phyloP scores from a whole-genome alignment of 2,797 vertebrate genomes.

The Gouania willdenowi region DNA sequence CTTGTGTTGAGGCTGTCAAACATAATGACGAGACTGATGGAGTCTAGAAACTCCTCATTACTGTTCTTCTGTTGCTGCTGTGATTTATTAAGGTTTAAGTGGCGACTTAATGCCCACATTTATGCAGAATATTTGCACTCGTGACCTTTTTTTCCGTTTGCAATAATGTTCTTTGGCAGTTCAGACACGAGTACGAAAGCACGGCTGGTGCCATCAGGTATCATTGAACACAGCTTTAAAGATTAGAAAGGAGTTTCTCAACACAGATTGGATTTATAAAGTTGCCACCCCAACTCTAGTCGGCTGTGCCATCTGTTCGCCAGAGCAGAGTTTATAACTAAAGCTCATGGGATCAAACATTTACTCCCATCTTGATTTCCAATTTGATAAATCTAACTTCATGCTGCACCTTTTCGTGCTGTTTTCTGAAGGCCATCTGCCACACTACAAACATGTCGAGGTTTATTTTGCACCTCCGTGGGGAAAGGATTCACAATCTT shows the following conservation, averaged over 20 bases:
- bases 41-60: slow-evolving; percentile 9
- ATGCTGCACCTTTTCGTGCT: slow-evolving; percentile 1
- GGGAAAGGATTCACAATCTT: slow-evolving; percentile 16
- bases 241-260: not conserved
- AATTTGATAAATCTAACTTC: slow-evolving; percentile 32
- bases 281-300: slow-evolving; percentile 6
- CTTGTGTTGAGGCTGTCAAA: slow-evolving; percentile 1
- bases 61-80: slow-evolving; percentile 11
- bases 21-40: slow-evolving; percentile 9
- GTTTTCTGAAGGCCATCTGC: slow-evolving; percentile 40
- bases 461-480: slow-evolving; percentile 7
- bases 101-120: not conserved
- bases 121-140: not conserved
- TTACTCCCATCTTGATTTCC: slow-evolving; percentile 15
- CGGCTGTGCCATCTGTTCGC: slow-evolving; percentile 41
- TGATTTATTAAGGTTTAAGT: slow-evolving; percentile 2
- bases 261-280: slow-evolving; percentile 15
- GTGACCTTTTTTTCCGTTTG: not conserved
- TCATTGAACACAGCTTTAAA: not conserved
- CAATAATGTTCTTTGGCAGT: not conserved
- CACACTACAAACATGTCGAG: slow-evolving; percentile 19
- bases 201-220: slow-evolving; percentile 1
- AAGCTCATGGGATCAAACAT: slow-evolving; percentile 29
- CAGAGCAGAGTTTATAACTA: slow-evolving; percentile 28
- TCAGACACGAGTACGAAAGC: not conserved